phyloP scores from a whole-genome alignment of 2,888 invertebrate genomes.

The Pristionchus maxplancki region DNA sequence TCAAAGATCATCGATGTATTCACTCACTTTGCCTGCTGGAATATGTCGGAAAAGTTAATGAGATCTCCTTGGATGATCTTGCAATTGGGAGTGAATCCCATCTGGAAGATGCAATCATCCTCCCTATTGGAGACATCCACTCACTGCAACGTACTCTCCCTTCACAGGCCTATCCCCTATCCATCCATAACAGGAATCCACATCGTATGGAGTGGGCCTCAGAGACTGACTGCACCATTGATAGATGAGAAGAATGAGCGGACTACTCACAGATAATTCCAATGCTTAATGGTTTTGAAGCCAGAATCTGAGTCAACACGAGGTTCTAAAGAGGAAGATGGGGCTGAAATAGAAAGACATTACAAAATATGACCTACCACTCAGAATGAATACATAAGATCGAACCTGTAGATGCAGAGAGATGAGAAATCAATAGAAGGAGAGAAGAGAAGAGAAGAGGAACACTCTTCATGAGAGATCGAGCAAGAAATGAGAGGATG shows the following conservation, averaged over 20 bases:
- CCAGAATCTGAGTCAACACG: not conserved
- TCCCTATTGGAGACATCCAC: not conserved
- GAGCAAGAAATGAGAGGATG: not conserved
- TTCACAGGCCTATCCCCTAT: not conserved
- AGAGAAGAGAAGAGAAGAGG: not conserved
- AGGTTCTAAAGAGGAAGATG: not conserved
- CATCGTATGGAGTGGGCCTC: not conserved
- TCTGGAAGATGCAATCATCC: not conserved
- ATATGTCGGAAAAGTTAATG: not conserved
- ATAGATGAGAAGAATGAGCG: not conserved
- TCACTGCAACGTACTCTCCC: not conserved
- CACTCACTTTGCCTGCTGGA: not conserved
- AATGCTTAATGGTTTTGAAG: not conserved
- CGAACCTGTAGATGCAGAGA: not conserved
- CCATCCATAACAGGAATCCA: not conserved
- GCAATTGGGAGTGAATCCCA: not conserved
- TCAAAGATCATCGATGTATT: not conserved
- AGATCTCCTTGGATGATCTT: not conserved
- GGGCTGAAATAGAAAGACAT: not conserved
- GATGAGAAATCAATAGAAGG: not conserved
- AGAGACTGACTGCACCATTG: not conserved
- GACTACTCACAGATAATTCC: not conserved
- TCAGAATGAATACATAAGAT: not conserved
- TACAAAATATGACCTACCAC: not conserved
- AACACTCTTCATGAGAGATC: not conserved